Conservation (phyloP, 2,888 invertebrate species). For the Coremacera marginata region DNA sequence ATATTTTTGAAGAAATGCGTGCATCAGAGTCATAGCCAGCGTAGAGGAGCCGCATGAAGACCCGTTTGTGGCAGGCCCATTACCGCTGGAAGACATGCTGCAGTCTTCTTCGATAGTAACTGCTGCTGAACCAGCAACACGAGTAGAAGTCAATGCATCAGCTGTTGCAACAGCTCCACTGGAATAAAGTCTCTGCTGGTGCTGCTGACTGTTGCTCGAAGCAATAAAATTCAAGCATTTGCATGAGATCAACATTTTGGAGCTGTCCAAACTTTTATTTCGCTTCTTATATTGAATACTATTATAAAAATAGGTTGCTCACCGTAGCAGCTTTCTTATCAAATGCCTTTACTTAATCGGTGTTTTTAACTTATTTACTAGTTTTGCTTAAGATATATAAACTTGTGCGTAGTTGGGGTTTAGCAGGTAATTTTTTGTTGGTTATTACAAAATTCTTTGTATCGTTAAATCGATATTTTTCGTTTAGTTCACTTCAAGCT, state of each 20-base stretch:
- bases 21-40: conserved; percentile 46
- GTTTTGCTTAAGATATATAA: background rate
- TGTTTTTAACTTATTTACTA: background rate
- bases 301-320: background rate
- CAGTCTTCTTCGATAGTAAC: conserved; percentile 44
- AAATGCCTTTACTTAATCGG: background rate
- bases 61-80: conserved; percentile 9
- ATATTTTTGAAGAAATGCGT: conserved; percentile 55
- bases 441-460: background rate
- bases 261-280: background rate
- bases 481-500: background rate
- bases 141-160: conserved; percentile 39
- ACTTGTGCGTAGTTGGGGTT: background rate
- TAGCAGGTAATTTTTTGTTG: background rate
- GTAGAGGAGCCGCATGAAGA: background rate
- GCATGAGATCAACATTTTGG: conserved; percentile 72
- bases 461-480: background rate
- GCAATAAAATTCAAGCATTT: conserved; percentile 78
- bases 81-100: conserved; percentile 39
- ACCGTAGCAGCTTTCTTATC: background rate
- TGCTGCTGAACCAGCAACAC: conserved; percentile 34
- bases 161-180: conserved; percentile 44
- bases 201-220: conserved; percentile 50
- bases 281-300: background rate
- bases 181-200: conserved; percentile 31